phyloP scores from a whole-genome alignment of 1,140 invertebrate genomes.

The Archegozetes longisetosus region DNA sequence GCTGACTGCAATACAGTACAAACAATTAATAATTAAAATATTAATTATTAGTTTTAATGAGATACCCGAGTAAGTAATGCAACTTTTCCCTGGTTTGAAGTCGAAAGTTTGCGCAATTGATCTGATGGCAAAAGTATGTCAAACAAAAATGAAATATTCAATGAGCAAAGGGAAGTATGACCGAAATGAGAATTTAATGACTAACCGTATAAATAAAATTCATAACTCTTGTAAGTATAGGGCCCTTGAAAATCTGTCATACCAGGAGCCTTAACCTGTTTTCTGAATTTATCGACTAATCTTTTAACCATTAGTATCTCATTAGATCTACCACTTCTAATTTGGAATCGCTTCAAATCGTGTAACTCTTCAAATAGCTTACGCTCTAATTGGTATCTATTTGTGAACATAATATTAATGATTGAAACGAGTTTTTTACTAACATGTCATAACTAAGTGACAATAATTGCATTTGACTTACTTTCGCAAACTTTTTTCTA shows the following conservation, averaged over 20 bases:
- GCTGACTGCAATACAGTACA: conserved; percentile 1
- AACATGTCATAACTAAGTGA: not conserved
- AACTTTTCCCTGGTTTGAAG: conserved; percentile 21
- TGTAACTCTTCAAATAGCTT: conserved; percentile 86
- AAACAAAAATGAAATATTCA: not conserved
- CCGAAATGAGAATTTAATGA: not conserved
- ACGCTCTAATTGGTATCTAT: conserved; percentile 66
- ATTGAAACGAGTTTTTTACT: not conserved
- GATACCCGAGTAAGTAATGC: conserved; percentile 14
- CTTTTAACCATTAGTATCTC: conserved; percentile 77
- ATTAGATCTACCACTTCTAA: conserved; percentile 68
- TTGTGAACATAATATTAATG: not conserved
- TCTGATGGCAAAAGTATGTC: conserved; percentile 15
- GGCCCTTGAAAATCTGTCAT: conserved; percentile 50
- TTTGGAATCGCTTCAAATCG: conserved; percentile 79
- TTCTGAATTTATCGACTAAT: conserved; percentile 56
- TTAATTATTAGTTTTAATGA: not conserved
- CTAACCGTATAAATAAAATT: conserved; percentile 70
- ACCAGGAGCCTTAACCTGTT: conserved; percentile 50
- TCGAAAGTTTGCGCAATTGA: conserved; percentile 21
- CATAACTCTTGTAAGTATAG: conserved; percentile 67
- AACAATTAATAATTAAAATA: conserved; percentile 1
- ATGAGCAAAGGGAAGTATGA: not conserved
- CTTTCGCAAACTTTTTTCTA: conserved; percentile 17
- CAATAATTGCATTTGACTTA: not conserved